Conservation (phyloP, 2,113 vertebrate genomes). For the Tiliqua scincoides region DNA sequence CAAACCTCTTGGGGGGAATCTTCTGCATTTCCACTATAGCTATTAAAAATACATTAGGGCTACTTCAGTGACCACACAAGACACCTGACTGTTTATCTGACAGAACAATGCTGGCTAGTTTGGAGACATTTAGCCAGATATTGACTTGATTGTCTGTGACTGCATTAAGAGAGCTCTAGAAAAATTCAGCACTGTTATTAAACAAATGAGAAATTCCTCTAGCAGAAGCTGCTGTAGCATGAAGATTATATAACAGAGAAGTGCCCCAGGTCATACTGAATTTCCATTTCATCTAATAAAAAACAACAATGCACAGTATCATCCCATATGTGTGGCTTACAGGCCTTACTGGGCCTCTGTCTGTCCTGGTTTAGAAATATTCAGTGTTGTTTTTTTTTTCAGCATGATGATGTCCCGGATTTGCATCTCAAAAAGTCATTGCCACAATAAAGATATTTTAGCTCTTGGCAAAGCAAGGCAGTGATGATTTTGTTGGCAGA, state of each 20-base stretch:
- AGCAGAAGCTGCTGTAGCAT: conserved; percentile 32
- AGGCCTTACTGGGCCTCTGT: neutral
- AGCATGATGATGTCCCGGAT: neutral
- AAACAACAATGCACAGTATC: neutral
- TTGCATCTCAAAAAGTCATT: neutral
- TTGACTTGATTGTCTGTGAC: conserved; percentile 51
- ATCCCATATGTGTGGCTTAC: neutral
- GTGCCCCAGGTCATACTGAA: neutral
- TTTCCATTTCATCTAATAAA: conserved; percentile 47
- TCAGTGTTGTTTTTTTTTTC: conserved; percentile 10
- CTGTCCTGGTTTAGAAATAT: neutral
- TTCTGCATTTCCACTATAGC: no score
- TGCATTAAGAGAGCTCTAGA: conserved; percentile 30
- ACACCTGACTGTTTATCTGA: neutral
- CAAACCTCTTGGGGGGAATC: no score
- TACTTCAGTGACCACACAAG: no score
- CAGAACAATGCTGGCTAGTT: neutral
- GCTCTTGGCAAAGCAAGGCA: neutral
- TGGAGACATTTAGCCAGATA: conserved; percentile 13
- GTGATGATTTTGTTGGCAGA: neutral
- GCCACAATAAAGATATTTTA: neutral
- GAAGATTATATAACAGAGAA: conserved; percentile 45
- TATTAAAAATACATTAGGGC: no score
- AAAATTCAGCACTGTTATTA: conserved; percentile 41
- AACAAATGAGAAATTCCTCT: conserved; percentile 54